Percentiles rank a stretch among this genome's conserved stretches.
Evolutionary conservation across 2,113 vertebrate genomes (phyloP).

Genomic region (Xiphophorus hellerii): DNA sequence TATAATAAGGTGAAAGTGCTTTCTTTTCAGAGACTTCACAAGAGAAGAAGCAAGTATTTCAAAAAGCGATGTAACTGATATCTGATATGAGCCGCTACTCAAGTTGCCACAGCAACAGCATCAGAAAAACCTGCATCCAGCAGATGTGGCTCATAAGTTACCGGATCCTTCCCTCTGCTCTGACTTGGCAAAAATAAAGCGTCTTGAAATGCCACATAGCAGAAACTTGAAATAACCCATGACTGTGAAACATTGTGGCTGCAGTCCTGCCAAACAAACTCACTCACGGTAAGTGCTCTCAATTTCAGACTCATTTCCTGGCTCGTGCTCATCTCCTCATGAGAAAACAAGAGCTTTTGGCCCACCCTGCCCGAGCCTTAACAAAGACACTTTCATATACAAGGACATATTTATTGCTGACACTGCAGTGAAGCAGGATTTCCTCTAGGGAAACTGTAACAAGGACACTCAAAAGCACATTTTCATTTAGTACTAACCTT

Average conservation of each 20-base stretch:
- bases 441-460: conserved; percentile 12
- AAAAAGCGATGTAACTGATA: background rate
- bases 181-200: conserved; percentile 47
- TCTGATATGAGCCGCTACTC: background rate
- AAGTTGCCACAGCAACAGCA: conserved; percentile 3
- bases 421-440: conserved; percentile 24
- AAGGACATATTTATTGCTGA: conserved; percentile 35
- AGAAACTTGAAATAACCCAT: conserved; percentile 38
- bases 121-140: background rate
- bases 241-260: conserved; percentile 28
- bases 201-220: conserved; percentile 30
- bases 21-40: background rate
- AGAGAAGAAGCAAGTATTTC: background rate
- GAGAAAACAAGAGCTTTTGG: conserved; percentile 33
- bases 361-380: conserved; percentile 24
- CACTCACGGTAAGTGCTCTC: conserved; percentile 53
- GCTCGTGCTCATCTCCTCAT: conserved; percentile 50
- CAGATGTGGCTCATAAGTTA: conserved; percentile 14
- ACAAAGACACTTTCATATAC: conserved; percentile 28
- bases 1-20: too few relatives aligned
- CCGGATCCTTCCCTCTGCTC: conserved; percentile 17
- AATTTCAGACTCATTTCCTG: conserved; percentile 54
- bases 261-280: conserved; percentile 57
- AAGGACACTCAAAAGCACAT: background rate
- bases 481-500: background rate